A percentile compares a stretch with the other conserved stretches of the same genome.
phyloP scores from a whole-genome alignment of 2,888 invertebrate species.

The Unio pictorum region DNA sequence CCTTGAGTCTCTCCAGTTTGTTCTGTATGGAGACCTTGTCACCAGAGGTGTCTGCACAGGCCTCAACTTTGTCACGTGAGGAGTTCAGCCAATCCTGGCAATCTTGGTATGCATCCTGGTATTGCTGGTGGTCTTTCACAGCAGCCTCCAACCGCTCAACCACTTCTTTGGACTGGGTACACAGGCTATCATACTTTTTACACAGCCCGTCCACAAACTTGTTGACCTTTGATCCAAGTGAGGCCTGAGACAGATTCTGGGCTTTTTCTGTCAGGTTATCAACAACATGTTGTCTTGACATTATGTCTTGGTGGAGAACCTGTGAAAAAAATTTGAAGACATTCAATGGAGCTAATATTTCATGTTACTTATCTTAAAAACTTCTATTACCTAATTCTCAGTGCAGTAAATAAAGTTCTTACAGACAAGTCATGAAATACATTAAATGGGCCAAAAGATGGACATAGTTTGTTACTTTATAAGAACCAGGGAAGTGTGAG shows the following conservation, averaged over 20 bases:
- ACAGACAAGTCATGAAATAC: too few relatives aligned
- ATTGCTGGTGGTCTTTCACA: slow-evolving; percentile 87
- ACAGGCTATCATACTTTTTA: slow-evolving; percentile 58
- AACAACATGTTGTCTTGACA: slow-evolving; percentile 88
- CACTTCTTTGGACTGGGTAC: slow-evolving; percentile 76
- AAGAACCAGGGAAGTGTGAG: too few relatives aligned
- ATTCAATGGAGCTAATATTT: neutral
- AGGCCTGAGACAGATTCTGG: slow-evolving; percentile 76
- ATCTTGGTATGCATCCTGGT: slow-evolving; percentile 82
- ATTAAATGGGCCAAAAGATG: too few relatives aligned
- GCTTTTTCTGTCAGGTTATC: slow-evolving; percentile 86
- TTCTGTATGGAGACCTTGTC: slow-evolving; percentile 77
- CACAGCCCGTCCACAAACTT: slow-evolving; percentile 61
- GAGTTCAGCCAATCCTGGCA: slow-evolving; percentile 85
- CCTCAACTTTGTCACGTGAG: slow-evolving; percentile 57
- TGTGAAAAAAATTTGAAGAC: slow-evolving; percentile 20
- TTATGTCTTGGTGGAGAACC: slow-evolving; percentile 85
- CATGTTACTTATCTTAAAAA: too few relatives aligned
- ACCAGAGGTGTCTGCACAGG: slow-evolving; percentile 75
- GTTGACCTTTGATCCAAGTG: slow-evolving; percentile 56
- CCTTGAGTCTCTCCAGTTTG: slow-evolving; percentile 68
- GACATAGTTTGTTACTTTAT: too few relatives aligned
- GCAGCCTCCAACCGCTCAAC: slow-evolving; percentile 88
- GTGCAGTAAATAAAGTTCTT: too few relatives aligned
- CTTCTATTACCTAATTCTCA: too few relatives aligned